A percentile compares a stretch with the other conserved stretches of the same genome.
Conservation (phyloP, 2,888 invertebrate species). For the Meiosimyza platycephala region DNA sequence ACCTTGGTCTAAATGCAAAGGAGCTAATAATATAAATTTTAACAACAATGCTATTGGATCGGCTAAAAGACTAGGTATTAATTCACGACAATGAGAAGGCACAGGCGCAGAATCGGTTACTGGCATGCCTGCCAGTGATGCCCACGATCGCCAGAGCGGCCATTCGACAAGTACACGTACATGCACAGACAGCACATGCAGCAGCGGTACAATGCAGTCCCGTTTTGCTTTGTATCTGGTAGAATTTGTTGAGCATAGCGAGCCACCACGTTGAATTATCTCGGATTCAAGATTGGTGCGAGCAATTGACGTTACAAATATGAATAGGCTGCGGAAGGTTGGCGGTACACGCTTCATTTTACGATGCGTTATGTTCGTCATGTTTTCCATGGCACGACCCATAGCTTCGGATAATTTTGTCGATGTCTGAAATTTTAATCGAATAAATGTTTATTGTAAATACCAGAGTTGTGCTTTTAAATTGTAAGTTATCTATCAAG, state of each 20-base stretch:
- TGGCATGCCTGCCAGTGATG: constrained; percentile 65
- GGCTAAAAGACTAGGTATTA: constrained; percentile 84
- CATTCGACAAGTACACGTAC: constrained; percentile 77
- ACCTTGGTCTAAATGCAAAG: constrained; percentile 89
- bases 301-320: constrained; percentile 89
- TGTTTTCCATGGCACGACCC: constrained; percentile 93
- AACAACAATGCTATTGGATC: constrained; percentile 89
- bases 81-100: constrained; percentile 65
- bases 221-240: constrained; percentile 80
- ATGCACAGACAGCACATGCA: constrained; percentile 89
- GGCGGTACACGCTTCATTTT: constrained; percentile 78
- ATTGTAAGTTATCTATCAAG: no score
- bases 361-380: constrained; percentile 87
- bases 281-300: constrained; percentile 94
- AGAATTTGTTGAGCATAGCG: constrained; percentile 72
- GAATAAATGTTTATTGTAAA: neutral
- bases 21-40: constrained; percentile 87
- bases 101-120: constrained; percentile 61
- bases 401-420: constrained; percentile 87
- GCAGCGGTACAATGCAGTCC: constrained; percentile 87
- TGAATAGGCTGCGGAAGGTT: constrained; percentile 80
- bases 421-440: constrained; percentile 69
- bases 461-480: no score
- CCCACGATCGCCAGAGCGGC: constrained; percentile 71
- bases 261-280: constrained; percentile 88